These are phyloP conservation scores for Neoseiulus cucumeris DNA, from an alignment of 1,140 invertebrate genomes.

Conservation along the genomic window DNA sequence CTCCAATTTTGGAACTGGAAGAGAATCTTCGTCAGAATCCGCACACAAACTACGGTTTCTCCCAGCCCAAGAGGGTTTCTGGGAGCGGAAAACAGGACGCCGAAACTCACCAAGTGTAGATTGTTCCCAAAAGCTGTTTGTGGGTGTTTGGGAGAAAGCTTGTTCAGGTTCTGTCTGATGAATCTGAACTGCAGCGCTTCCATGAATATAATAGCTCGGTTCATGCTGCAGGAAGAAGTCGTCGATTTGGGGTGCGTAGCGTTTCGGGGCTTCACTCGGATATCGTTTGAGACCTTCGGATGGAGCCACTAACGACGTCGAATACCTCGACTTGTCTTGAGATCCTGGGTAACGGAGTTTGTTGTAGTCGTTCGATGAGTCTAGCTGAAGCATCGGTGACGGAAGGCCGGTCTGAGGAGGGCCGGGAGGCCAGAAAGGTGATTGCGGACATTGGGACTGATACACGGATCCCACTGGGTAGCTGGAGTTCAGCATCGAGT, in stretches of 20 bases:
- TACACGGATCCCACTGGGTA: constrained; percentile 6
- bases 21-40: background rate
- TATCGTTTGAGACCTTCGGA: background rate
- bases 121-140: background rate
- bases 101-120: background rate
- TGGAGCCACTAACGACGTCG: background rate
- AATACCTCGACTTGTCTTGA: background rate
- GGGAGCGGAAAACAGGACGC: no score
- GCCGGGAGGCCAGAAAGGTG: background rate
- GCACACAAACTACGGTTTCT: no score
- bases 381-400: background rate
- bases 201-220: constrained; percentile 2
- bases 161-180: background rate
- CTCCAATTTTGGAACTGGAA: constrained; percentile 6
- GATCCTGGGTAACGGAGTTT: background rate
- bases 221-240: constrained; percentile 9
- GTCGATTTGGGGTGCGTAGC: constrained; percentile 6
- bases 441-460: background rate
- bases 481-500: background rate
- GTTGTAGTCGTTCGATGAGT: background rate
- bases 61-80: no score
- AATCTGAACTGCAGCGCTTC: background rate
- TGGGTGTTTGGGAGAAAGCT: background rate
- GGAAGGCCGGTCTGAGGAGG: background rate
- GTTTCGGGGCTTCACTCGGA: background rate